phyloP scores from a whole-genome alignment of 1,140 invertebrate genomes.

The Drosophila yakuba region DNA sequence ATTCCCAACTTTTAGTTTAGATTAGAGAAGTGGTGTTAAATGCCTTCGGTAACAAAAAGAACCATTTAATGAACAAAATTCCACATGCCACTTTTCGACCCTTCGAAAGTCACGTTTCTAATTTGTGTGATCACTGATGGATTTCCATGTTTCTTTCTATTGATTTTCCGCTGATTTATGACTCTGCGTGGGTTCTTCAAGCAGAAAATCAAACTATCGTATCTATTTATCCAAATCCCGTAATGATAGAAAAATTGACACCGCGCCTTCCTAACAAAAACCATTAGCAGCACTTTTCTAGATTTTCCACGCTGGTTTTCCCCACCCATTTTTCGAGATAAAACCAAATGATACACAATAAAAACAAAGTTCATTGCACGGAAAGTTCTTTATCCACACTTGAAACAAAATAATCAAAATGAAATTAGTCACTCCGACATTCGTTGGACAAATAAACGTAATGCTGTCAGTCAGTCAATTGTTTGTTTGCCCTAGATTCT shows the following conservation, averaged over 20 bases:
- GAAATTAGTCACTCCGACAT: constrained; percentile 44
- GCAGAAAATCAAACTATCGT: background rate
- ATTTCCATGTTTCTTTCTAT: constrained; percentile 22
- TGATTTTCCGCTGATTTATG: constrained; percentile 47
- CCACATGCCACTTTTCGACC: background rate
- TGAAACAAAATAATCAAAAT: constrained; percentile 48
- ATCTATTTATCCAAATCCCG: constrained; percentile 27
- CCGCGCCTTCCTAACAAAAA: constrained; percentile 5
- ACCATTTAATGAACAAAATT: too few species aligned
- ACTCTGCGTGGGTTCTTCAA: constrained; percentile 24
- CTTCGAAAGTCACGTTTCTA: constrained; percentile 4
- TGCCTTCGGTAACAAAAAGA: too few species aligned
- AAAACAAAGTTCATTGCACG: constrained; percentile 42
- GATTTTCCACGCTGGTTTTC: constrained; percentile 18
- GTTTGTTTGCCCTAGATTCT: constrained; percentile 34
- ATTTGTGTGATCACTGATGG: constrained; percentile 20
- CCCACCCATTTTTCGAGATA: constrained; percentile 27
- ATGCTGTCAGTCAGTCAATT: constrained; percentile 28
- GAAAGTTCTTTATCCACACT: constrained; percentile 18
- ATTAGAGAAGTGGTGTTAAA: too few species aligned
- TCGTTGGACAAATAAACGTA: constrained; percentile 39
- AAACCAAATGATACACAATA: constrained; percentile 15
- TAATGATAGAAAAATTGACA: constrained; percentile 8
- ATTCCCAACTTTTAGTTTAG: too few species aligned
- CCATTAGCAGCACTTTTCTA: constrained; percentile 46